Percentiles rank a stretch among this genome's conserved stretches.
Conservation (phyloP, 2,888 invertebrate species). For the Aspidapion aeneum region DNA sequence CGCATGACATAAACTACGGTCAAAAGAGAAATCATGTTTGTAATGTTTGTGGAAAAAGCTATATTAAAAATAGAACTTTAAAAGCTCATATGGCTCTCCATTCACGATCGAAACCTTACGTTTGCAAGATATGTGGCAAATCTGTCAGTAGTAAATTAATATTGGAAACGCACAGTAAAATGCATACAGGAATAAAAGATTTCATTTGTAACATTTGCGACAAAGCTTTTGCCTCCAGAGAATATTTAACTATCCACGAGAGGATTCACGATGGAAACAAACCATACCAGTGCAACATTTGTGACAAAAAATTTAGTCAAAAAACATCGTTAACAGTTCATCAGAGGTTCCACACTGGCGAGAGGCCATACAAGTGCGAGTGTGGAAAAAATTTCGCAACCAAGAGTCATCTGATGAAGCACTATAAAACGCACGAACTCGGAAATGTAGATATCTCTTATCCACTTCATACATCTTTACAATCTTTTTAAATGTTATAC, state of each 20-base stretch:
- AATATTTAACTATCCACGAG: constrained; percentile 53
- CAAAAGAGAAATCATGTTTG: constrained; percentile 41
- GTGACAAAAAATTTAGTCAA: constrained; percentile 57
- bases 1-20: constrained; percentile 35
- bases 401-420: constrained; percentile 53
- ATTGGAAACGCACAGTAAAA: constrained; percentile 43
- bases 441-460: constrained; percentile 37
- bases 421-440: constrained; percentile 53
- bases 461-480: neutral
- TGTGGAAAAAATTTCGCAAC: constrained; percentile 25
- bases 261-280: constrained; percentile 55
- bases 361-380: constrained; percentile 50
- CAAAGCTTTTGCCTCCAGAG: constrained; percentile 43
- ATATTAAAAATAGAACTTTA: constrained; percentile 42
- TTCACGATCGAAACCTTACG: constrained; percentile 32
- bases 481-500: neutral
- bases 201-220: constrained; percentile 36
- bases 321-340: constrained; percentile 55
- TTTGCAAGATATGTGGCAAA: constrained; percentile 44
- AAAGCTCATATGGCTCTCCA: constrained; percentile 38
- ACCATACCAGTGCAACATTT: constrained; percentile 55
- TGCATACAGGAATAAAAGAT: constrained; percentile 45
- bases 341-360: constrained; percentile 53
- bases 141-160: constrained; percentile 40
- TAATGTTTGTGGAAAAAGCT: constrained; percentile 48